Conservation (phyloP, 2,113 vertebrate genomes). For the Antigone vipio region DNA sequence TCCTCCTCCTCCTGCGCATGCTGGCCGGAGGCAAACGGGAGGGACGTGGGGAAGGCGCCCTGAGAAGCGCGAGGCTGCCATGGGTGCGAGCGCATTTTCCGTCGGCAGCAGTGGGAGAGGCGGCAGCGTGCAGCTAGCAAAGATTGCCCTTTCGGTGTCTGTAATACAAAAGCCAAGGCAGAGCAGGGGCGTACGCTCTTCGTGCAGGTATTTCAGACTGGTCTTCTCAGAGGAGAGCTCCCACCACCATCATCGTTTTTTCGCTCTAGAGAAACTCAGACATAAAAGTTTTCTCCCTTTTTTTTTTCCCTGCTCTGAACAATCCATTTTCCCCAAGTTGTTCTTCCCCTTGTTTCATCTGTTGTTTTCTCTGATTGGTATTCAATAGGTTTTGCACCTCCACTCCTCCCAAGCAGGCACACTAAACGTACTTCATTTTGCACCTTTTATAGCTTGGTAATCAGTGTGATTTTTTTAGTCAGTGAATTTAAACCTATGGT, state of each 20-base stretch:
- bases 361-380: neutral
- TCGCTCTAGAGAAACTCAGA: neutral
- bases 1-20: neutral
- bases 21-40: neutral
- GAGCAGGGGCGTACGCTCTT: rapidly evolving
- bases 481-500: constrained; percentile 22
- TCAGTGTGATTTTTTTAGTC: neutral
- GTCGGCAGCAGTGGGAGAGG: too few species aligned
- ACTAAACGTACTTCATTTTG: neutral
- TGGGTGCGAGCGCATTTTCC: neutral
- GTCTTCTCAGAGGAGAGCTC: neutral
- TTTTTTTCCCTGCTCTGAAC: neutral
- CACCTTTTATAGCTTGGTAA: constrained; percentile 22
- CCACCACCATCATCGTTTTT: neutral
- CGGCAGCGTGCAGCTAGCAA: neutral
- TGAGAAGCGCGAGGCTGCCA: neutral
- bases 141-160: neutral
- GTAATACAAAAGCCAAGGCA: neutral
- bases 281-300: neutral
- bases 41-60: neutral
- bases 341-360: neutral
- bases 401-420: neutral
- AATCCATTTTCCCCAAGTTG: neutral
- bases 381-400: neutral
- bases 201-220: neutral